These are phyloP conservation scores for Tragelaphus strepsiceros DNA, from an alignment of 2,113 vertebrate species.

Conservation along the genomic window DNA sequence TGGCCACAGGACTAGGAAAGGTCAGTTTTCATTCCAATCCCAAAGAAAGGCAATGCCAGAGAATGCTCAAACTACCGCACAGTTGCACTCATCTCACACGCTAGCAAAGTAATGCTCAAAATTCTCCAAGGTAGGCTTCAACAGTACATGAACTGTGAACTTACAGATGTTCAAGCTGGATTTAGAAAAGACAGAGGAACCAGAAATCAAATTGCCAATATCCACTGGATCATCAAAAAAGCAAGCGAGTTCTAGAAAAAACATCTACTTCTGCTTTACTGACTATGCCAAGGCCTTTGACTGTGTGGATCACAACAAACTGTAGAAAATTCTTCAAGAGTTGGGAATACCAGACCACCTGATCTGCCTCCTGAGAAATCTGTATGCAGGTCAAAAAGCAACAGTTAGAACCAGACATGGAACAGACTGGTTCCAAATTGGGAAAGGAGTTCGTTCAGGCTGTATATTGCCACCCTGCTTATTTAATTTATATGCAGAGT, in stretches of 20 bases:
- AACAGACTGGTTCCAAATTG: neutral
- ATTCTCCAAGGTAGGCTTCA: neutral
- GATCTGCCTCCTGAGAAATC: neutral
- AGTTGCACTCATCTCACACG: neutral
- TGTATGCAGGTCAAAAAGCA: neutral
- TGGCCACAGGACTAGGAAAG: neutral
- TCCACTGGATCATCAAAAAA: neutral
- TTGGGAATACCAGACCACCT: neutral
- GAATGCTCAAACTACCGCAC: fast-evolving
- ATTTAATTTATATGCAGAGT: neutral
- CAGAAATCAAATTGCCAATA: neutral
- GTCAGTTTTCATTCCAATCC: neutral
- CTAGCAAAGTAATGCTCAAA: neutral
- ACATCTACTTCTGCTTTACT: neutral
- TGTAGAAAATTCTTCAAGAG: neutral
- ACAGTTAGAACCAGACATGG: neutral
- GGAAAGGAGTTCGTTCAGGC: neutral
- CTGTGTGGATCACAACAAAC: neutral
- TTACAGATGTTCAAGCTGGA: neutral
- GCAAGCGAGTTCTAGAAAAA: neutral
- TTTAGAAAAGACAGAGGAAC: neutral
- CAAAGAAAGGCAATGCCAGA: neutral
- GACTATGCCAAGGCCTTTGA: neutral
- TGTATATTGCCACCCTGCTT: neutral
- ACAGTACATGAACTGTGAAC: fast-evolving